Evolutionary conservation across 64 coral and sea anemone genomes (phyloP), one percentile per base, ranked within the genome.

Genomic region (Montipora sp.): DNA sequence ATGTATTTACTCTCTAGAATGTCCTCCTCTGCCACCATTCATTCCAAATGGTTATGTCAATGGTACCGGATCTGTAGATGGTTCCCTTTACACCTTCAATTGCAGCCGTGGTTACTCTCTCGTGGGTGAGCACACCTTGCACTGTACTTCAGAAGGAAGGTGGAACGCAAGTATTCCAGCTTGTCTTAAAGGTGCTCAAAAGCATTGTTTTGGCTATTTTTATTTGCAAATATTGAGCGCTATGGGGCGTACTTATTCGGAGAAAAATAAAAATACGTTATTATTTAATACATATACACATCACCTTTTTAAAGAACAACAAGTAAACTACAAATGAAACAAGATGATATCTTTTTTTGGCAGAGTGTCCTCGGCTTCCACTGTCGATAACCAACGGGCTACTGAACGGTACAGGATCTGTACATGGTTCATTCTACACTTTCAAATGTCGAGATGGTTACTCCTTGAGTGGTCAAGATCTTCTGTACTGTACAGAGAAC

Each of bases 21-120:
- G 79, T 59, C 51, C 79, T 59, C 5, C 8, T 43, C 79, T 81
- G 3, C 79, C 79, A 8, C 13, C 51, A 13, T 61, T 21, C 12
- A 36, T 81, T 27, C 5, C 19, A 13, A n/a, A 81, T 60, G 79
- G 79, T 21, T 81, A 24, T 51, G 3, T 81, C 79, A 59, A 45
- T 81, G 79, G 79, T 22, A 24, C 55, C 2, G 80, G 58, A 18
- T 83, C 80, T 5, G 57, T 83, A 3, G 58, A 83, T 18, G 80
- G 80, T 83, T 59, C 80, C 18, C 23, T 47, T 43, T 83, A 66
- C 27, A 63, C 23, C 0, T 83, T 83, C 18, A 65, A 59, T 24
- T 83, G 80, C 36, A 67, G 43, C 23, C 12, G 47, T 46, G 80
- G 80, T 6, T 83, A 83, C 36, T 83, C 80, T 46, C 58, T 83